phyloP scores from a whole-genome alignment of 2,797 vertebrate species.

The Silurus aristotelis region DNA sequence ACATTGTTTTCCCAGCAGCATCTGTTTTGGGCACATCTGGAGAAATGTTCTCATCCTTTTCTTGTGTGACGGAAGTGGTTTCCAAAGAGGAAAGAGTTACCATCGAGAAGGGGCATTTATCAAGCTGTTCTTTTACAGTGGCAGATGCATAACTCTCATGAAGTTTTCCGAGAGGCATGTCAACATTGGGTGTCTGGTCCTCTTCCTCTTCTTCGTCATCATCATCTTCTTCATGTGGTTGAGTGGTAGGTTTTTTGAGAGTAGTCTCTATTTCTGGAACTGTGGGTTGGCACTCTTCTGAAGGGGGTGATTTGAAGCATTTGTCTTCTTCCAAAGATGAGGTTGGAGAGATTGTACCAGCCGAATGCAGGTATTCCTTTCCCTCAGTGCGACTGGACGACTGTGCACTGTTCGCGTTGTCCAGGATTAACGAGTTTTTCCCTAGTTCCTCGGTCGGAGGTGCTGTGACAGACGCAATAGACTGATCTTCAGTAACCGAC shows the following conservation, averaged over 20 bases:
- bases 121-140: slow-evolving; percentile 70
- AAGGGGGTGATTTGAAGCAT: slow-evolving; percentile 95
- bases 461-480: slow-evolving; percentile 90
- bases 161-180: slow-evolving; percentile 81
- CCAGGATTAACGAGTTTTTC: slow-evolving; percentile 86
- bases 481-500: slow-evolving; percentile 95
- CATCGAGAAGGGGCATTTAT: slow-evolving; percentile 45
- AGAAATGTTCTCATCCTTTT: slow-evolving; percentile 57
- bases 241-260: slow-evolving; percentile 63
- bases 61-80: slow-evolving; percentile 50
- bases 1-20: slow-evolving; percentile 61
- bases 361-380: slow-evolving; percentile 93
- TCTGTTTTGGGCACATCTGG: slow-evolving; percentile 54
- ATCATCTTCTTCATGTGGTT: slow-evolving; percentile 75
- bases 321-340: slow-evolving; percentile 98
- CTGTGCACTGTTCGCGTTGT: slow-evolving; percentile 87
- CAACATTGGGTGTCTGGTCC: slow-evolving; percentile 80
- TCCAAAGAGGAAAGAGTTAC: slow-evolving; percentile 51
- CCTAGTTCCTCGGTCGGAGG: slow-evolving; percentile 92
- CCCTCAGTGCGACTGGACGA: slow-evolving; percentile 87
- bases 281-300: slow-evolving; percentile 86
- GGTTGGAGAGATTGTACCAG: slow-evolving; percentile 96
- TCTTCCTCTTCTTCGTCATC: slow-evolving; percentile 86
- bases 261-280: slow-evolving; percentile 76
- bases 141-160: slow-evolving; percentile 76